Evolutionary conservation across 2,888 invertebrate species (phyloP), one percentile per base, ranked within the genome.

Genomic region (Andrena hattorfiana): DNA sequence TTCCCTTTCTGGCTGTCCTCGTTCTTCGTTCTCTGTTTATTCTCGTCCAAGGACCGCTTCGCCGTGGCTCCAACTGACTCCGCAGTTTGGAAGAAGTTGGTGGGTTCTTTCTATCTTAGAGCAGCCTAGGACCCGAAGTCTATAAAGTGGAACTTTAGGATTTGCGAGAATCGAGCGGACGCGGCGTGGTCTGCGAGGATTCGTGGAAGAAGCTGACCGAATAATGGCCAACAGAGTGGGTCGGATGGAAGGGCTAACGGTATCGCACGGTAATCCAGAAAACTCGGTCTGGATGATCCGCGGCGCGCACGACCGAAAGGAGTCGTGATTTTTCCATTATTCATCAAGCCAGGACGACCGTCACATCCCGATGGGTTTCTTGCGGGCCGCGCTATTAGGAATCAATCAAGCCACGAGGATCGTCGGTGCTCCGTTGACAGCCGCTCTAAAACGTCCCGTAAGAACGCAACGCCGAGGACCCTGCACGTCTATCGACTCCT

Each of bases 261-360:
- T 77, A 90, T 87, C 88, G 85, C 86, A 0, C 13, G 86, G 89
- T 90, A 90, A 91, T 89, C 77, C 87, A 89, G 91, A 89, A 91
- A 91, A 91, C 90, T 88, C 70, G 67, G 84, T 0, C 42, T 16
- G 73, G 70, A 78, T 72, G 77, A 77, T 77, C 79, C 59, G 64
- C 13, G 23, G 30, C 62, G 42, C 32, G 60, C 56, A 13, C 48
- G 51, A 4, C 35, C 76, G 81, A 83, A 78, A 78, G 75, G 80
- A 80, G 79, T 83, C 54, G 63, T 69, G 82, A 89, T 87, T 88
- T 88, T 83, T 88, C 89, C 88, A 88, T 88, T 88, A 88, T 88
- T 88, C 88, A 88, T 89, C 79, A 81, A 77, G 76, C 51, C 54
- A 56, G n/a, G 77, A 79, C 83, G 82, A 85, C 82, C 77, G 87